These are phyloP conservation scores for Pachyrhynchus sulphureomaculatus DNA, from an alignment of 1,140 invertebrate species.

Conservation along the genomic window DNA sequence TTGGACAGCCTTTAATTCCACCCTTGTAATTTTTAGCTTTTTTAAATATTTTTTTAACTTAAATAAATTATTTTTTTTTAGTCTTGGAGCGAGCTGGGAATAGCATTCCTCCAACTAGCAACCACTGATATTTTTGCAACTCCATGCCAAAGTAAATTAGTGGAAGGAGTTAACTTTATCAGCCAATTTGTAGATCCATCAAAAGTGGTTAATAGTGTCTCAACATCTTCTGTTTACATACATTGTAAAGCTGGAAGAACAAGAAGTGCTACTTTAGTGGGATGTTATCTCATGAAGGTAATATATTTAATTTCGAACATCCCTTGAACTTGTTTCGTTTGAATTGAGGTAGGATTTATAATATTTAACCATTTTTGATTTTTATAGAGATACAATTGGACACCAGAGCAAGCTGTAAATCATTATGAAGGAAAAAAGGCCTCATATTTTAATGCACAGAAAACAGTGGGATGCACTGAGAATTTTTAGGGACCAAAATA, in stretches of 20 bases:
- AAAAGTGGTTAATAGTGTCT: slow-evolving; percentile 22
- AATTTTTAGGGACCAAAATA: slow-evolving; percentile 44
- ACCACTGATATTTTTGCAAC: slow-evolving; percentile 94
- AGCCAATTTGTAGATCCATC: slow-evolving; percentile 61
- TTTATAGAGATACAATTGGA: slow-evolving; percentile 85
- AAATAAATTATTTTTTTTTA: slow-evolving; percentile 49
- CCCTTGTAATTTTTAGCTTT: too few relatives aligned
- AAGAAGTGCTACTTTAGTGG: slow-evolving; percentile 92
- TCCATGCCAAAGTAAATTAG: slow-evolving; percentile 85
- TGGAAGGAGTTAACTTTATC: slow-evolving; percentile 87
- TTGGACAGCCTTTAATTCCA: too few relatives aligned
- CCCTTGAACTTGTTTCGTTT: slow-evolving; percentile 4
- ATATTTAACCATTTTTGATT: too few relatives aligned
- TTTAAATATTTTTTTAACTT: too few relatives aligned
- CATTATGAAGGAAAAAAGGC: slow-evolving; percentile 74
- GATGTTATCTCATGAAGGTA: slow-evolving; percentile 94
- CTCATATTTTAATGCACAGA: slow-evolving; percentile 83
- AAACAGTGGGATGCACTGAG: slow-evolving; percentile 84
- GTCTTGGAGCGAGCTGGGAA: slow-evolving; percentile 81
- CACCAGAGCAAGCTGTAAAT: slow-evolving; percentile 79
- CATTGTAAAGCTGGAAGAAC: slow-evolving; percentile 98
- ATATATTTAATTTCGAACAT: slow-evolving; percentile 33
- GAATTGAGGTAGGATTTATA: neutral
- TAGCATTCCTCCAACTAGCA: slow-evolving; percentile 87
- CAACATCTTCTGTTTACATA: slow-evolving; percentile 80